Evolutionary conservation across 2,888 invertebrate genomes (phyloP).

Genomic region (Phortica magna): DNA sequence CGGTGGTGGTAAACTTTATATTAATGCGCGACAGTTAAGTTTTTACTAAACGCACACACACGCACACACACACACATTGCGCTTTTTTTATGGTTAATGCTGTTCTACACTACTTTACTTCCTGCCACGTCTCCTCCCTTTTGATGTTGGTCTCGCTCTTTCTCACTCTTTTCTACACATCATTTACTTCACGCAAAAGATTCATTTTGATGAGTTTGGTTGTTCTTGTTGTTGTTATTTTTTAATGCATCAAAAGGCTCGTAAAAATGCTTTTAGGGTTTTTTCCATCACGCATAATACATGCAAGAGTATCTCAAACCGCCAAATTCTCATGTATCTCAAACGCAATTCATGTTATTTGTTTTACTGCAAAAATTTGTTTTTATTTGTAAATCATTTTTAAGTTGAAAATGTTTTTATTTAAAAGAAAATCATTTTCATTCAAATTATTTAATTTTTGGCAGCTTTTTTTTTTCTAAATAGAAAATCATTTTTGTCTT

Average conservation of each 20-base stretch:
- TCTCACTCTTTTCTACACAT: neutral
- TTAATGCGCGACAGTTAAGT: neutral
- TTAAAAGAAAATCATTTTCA: too few relatives aligned
- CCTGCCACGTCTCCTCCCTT: neutral
- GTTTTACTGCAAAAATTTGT: too few relatives aligned
- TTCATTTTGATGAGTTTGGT: neutral
- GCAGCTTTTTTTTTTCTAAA: too few relatives aligned
- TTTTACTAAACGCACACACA: neutral
- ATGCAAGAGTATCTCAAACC: neutral
- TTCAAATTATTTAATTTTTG: too few relatives aligned
- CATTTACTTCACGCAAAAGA: too few relatives aligned
- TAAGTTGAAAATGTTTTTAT: neutral
- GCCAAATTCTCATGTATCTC: too few relatives aligned
- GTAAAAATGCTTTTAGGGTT: slow-evolving; percentile 29
- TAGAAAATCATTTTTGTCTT: too few relatives aligned
- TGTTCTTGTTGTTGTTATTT: neutral
- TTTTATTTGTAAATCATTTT: neutral
- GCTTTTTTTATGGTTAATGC: neutral
- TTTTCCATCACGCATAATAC: too few relatives aligned
- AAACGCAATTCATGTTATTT: neutral
- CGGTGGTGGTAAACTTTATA: neutral
- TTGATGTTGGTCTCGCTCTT: neutral
- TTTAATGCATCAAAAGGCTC: slow-evolving; percentile 39
- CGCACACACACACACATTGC: neutral
- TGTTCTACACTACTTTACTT: neutral